Conservation (phyloP, 2,113 vertebrate species). For the Eudyptes chrysolophus region DNA sequence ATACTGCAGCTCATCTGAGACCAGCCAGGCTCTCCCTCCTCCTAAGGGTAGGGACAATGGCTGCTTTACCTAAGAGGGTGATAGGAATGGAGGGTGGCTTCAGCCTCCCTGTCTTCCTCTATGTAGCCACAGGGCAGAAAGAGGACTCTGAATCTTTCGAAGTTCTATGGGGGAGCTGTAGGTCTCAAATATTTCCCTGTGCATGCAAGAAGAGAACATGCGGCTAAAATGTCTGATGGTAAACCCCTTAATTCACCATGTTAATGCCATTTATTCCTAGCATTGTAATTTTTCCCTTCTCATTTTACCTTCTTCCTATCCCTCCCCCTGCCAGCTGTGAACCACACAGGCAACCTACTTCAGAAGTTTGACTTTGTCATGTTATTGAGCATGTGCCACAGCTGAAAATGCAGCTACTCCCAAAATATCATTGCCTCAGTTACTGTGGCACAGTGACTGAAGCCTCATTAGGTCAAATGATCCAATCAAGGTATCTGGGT, state of each 20-base stretch:
- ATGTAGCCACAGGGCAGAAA: neutral
- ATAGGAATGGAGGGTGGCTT: neutral
- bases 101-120: neutral
- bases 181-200: neutral
- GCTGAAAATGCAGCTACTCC: neutral
- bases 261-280: neutral
- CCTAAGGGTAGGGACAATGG: neutral
- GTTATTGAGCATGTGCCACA: neutral
- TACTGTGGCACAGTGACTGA: neutral
- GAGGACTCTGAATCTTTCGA: neutral
- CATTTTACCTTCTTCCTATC: neutral
- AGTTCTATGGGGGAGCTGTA: neutral
- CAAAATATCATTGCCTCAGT: neutral
- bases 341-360: neutral
- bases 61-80: neutral
- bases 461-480: neutral
- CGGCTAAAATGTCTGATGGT: neutral
- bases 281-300: neutral
- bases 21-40: neutral
- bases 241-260: neutral
- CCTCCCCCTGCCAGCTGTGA: neutral
- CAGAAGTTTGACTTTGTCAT: neutral
- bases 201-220: neutral
- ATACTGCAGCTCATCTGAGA: neutral
- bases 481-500: neutral